phyloP scores from a whole-genome alignment of 2,888 invertebrate species.

The Thumatha senex region DNA sequence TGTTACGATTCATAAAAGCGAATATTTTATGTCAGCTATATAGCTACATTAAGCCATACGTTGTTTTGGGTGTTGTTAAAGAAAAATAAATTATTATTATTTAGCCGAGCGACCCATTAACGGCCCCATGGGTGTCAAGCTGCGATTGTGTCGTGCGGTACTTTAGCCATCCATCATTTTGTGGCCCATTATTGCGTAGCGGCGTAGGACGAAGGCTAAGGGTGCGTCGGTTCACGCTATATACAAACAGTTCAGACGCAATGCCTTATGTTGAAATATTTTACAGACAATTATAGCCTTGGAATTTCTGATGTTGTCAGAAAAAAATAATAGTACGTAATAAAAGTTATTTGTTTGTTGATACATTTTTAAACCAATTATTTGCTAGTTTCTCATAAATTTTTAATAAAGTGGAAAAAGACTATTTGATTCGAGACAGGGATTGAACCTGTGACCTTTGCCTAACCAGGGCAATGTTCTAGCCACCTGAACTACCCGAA shows the following conservation, averaged over 20 bases:
- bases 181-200: slow-evolving; percentile 65
- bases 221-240: slow-evolving; percentile 69
- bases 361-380: too few relatives aligned
- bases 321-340: too few relatives aligned
- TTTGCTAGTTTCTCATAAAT: too few relatives aligned
- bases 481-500: too few relatives aligned
- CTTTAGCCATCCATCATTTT: slow-evolving; percentile 69
- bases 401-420: too few relatives aligned
- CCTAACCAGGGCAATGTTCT: too few relatives aligned
- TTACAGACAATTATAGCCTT: neutral
- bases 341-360: too few relatives aligned
- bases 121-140: slow-evolving; percentile 44
- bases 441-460: too few relatives aligned
- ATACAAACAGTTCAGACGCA: slow-evolving; percentile 16
- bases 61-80: neutral
- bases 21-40: too few relatives aligned
- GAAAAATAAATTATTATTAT: slow-evolving; percentile 30
- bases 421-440: too few relatives aligned
- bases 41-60: slow-evolving; percentile 1
- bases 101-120: slow-evolving; percentile 30
- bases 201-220: slow-evolving; percentile 57
- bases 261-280: neutral
- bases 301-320: too few relatives aligned
- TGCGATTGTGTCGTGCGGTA: slow-evolving; percentile 51
- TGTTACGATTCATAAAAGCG: neutral